Base-by-base conservation (phyloP, 2,797 vertebrate genomes). In the Apodemus agrarius region DNA sequence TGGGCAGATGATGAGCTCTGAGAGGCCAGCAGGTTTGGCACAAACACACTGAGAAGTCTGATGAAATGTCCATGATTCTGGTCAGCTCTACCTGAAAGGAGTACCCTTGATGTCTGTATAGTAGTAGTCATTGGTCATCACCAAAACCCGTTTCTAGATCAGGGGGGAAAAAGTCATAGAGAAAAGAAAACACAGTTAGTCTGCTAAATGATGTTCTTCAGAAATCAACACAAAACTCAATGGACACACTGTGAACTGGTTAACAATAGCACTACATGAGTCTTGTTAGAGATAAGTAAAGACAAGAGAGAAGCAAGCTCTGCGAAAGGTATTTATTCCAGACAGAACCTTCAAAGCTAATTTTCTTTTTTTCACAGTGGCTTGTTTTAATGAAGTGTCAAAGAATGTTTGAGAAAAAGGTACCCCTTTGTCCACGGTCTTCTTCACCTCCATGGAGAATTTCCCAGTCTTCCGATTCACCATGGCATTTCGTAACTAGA, bases 91-190 rank as follows among this genome's bases (percentile, higher is more conserved):
- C 99, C 99, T 99, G 99, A 99, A 99, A 40, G 99, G 99, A 93
- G 99, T 99, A 83, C 99, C 99, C 98, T 99, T 99, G 98, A 99
- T 99, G 98, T 99, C 99, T 97, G 99, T 99, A 97, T 99, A 99
- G 99, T 99, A 99, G 98, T 99, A 99, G 98, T 99, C 99, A 98
- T 99, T 99, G 98, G 99, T 99, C 99, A 99, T 99, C 98, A 99
- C 99, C 98, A 99, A 98, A 8, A 99, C 99, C 93, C 99, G 99
- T 98, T 99, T 99, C 99, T 99, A 98, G 98, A 98, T 98, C 96
- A 94, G 98, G 97, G 97, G 89, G 98, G 88, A 97, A 97, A 97
- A 98, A 99, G 97, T 92, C 67, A 97, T 95, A 98, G 98, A 89
- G 91, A 96, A 94, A 98, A 97, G 95, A 98, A 98, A 97, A 97